Evolutionary conservation across 2,113 vertebrate genomes (phyloP), one percentile per base, ranked within the genome.

Genomic region (Aleadryas rufinucha): DNA sequence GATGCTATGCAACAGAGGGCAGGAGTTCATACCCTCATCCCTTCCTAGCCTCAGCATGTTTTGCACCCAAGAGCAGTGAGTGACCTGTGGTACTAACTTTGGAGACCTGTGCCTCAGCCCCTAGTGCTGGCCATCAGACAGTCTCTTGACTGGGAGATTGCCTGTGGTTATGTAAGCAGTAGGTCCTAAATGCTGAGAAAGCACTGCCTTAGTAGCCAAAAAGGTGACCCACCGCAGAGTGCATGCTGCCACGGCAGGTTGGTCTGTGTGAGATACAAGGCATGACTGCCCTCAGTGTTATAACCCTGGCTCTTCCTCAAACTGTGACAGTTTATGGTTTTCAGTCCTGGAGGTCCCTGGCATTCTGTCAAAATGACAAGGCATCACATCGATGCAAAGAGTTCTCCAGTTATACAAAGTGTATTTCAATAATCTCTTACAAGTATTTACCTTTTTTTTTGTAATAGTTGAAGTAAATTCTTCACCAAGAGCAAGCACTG

Each of bases 221-320:
- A 64, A 54, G 11, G 41, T 30, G 56, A n/a, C 5, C 21, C 24
- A 4, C 30, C n/a, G n/a, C 21, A 49, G n/a, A 69, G 2, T 1
- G 6, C 0, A 0, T 0, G 0, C 33, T 68, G 59, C 22, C 3
- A 1, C 0, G 3, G 17, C 33, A 50, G 15, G 5, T 16, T 77
- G n/a, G 24, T 69, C 41, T 33, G 42, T 13, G 6, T 4, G 23
- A 35, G 26, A 42, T 24, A 39, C 8, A 28, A 4, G 28, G 33
- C 11, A 26, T 3, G 6, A 35, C 19, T 26, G 15, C 26, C 39
- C 41, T 69, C 61, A 21, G 16, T 35, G 44, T 33, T 71, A 37
- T 0, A 23, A 22, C 4, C 33, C 39, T 75, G 57, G 5, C 3
- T 68, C 28, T 70, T 75, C 69, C 39, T 77, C 60, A 72, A 45